Evolutionary conservation across 2,113 vertebrate genomes (phyloP).

Genomic region (Rhea americana): DNA sequence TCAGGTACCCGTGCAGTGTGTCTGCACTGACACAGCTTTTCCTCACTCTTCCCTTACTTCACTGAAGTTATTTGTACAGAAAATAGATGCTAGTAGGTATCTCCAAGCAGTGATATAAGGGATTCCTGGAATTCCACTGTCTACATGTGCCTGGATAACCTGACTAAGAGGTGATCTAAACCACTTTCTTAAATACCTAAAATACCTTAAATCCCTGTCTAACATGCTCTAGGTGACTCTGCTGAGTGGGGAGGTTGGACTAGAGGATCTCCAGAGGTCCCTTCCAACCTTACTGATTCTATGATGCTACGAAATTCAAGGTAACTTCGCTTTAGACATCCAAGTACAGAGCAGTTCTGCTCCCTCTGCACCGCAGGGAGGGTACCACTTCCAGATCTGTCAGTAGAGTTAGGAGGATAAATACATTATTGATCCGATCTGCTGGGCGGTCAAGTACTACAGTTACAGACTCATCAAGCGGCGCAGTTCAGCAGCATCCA

Average conservation of each 20-base stretch:
- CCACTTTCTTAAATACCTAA: neutral
- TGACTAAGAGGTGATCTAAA: neutral
- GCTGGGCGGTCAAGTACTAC: neutral
- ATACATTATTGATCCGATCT: neutral
- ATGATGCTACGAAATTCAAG: neutral
- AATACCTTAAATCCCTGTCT: no score
- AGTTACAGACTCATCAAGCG: neutral
- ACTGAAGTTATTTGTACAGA: neutral
- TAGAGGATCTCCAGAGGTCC: no score
- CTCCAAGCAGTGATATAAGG: neutral
- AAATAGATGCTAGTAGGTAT: neutral
- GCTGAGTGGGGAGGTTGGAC: no score
- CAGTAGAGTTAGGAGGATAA: conserved; percentile 25
- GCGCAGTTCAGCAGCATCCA: neutral
- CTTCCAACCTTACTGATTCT: no score
- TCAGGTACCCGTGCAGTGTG: fast-evolving
- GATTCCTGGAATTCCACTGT: neutral
- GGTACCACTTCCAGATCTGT: neutral
- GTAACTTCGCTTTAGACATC: neutral
- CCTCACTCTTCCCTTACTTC: neutral
- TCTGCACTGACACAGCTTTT: neutral
- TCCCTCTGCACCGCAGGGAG: neutral
- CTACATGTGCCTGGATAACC: neutral
- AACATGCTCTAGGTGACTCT: no score
- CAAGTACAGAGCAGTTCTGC: neutral